Conservation (phyloP, 2,888 invertebrate genomes). For the Pollenia amentaria region DNA sequence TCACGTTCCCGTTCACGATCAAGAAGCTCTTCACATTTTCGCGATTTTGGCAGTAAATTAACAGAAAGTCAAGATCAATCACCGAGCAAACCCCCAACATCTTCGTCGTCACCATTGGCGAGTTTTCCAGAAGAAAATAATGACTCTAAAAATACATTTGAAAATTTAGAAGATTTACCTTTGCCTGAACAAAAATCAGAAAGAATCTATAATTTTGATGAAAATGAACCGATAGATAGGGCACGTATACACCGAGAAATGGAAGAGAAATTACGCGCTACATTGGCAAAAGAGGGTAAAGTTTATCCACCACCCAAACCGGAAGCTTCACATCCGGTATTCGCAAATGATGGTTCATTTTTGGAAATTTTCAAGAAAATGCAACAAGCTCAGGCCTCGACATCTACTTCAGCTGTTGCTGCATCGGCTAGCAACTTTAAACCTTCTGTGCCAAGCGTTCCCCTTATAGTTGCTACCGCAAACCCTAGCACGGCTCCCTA, state of each 20-base stretch:
- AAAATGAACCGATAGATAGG: slow-evolving; percentile 83
- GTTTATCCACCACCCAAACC: slow-evolving; percentile 87
- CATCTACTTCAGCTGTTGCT: slow-evolving; percentile 39
- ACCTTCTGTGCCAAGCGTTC: slow-evolving; percentile 31
- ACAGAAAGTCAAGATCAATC: slow-evolving; percentile 32
- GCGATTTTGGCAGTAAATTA: slow-evolving; percentile 39
- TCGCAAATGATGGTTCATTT: slow-evolving; percentile 93
- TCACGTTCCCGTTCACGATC: slow-evolving; percentile 71
- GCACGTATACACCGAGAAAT: slow-evolving; percentile 84
- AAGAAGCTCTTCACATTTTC: slow-evolving; percentile 68
- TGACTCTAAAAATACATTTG: background rate
- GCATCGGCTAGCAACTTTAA: slow-evolving; percentile 40
- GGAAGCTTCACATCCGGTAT: slow-evolving; percentile 86
- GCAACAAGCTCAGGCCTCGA: slow-evolving; percentile 84
- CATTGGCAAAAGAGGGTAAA: slow-evolving; percentile 83
- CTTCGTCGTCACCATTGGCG: slow-evolving; percentile 7
- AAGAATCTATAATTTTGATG: slow-evolving; percentile 80
- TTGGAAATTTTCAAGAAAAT: slow-evolving; percentile 96
- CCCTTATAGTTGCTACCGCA: slow-evolving; percentile 76
- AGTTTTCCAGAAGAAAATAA: background rate
- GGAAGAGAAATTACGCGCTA: slow-evolving; percentile 83
- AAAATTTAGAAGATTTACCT: slow-evolving; percentile 68
- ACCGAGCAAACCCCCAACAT: slow-evolving; percentile 67
- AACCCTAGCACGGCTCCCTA: slow-evolving; percentile 78
- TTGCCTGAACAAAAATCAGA: slow-evolving; percentile 70